Percentiles rank a stretch among this genome's conserved stretches.
phyloP scores from a whole-genome alignment of 2,888 invertebrate genomes.

The Aphrophora alni region DNA sequence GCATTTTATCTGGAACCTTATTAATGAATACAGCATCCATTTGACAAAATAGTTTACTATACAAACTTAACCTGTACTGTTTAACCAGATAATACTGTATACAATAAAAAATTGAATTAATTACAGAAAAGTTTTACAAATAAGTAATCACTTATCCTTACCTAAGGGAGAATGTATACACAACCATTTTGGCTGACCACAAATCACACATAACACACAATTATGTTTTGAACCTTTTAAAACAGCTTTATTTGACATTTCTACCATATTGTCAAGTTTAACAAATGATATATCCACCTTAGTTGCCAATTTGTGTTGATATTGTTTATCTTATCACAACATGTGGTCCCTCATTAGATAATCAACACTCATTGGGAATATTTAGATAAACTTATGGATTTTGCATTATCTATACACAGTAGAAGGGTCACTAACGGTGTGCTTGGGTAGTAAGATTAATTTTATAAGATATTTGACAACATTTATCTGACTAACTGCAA shows the following conservation, averaged over 20 bases:
- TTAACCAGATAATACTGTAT: too few species aligned
- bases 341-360: background rate
- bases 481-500: too few species aligned
- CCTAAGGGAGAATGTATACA: conserved; percentile 29
- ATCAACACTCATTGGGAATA: background rate
- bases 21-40: too few species aligned
- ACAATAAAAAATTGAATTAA: too few species aligned
- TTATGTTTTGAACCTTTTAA: conserved; percentile 6
- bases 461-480: too few species aligned
- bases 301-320: background rate
- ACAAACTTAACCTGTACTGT: too few species aligned
- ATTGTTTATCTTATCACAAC: background rate
- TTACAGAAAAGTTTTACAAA: too few species aligned
- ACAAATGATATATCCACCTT: background rate
- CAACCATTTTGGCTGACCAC: conserved; percentile 26
- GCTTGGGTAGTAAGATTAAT: too few species aligned
- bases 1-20: too few species aligned
- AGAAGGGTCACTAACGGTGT: too few species aligned
- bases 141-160: background rate
- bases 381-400: background rate
- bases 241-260: background rate
- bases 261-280: background rate
- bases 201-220: conserved; percentile 29
- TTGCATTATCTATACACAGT: background rate
- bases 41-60: too few species aligned